Evolutionary conservation across 2,888 invertebrate species (phyloP).

Genomic region (Electrophaes corylata): DNA sequence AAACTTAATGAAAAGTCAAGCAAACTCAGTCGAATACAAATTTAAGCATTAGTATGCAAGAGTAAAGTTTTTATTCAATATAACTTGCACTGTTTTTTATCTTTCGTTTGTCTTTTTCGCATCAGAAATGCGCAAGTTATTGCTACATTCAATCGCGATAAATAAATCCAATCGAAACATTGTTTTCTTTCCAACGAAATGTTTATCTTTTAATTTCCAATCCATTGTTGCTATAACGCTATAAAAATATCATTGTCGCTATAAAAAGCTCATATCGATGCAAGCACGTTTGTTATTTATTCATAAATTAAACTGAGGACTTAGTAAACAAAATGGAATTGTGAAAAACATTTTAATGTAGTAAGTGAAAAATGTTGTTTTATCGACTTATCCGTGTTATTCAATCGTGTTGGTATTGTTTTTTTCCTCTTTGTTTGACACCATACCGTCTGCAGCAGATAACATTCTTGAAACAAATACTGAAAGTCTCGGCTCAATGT

Average conservation of each 20-base stretch:
- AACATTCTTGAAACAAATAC: conserved; percentile 32
- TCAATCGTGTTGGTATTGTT: conserved; percentile 29
- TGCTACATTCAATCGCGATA: conserved; percentile 56
- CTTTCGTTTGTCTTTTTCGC: conserved; percentile 72
- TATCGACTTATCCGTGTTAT: conserved; percentile 34
- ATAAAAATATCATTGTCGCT: conserved; percentile 18
- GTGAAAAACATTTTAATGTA: conserved; percentile 29
- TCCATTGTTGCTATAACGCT: conserved; percentile 22
- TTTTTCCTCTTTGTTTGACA: conserved; percentile 33
- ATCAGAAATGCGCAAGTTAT: conserved; percentile 67
- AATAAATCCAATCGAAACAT: conserved; percentile 46
- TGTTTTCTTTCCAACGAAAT: conserved; percentile 42
- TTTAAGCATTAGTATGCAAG: conserved; percentile 82
- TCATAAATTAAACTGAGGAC: conserved; percentile 15
- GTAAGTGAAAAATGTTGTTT: conserved; percentile 26
- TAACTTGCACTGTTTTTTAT: conserved; percentile 79
- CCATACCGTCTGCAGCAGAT: conserved; percentile 29
- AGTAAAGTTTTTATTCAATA: conserved; percentile 82
- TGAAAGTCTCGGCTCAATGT: conserved; percentile 43
- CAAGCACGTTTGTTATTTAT: conserved; percentile 25
- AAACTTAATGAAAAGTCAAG: conserved; percentile 81
- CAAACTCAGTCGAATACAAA: conserved; percentile 81
- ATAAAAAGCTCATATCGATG: conserved; percentile 24
- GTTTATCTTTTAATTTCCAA: conserved; percentile 51
- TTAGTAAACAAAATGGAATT: conserved; percentile 27